Evolutionary conservation across 2,888 invertebrate species (phyloP).

Genomic region (Cosmorhoe ocellata): DNA sequence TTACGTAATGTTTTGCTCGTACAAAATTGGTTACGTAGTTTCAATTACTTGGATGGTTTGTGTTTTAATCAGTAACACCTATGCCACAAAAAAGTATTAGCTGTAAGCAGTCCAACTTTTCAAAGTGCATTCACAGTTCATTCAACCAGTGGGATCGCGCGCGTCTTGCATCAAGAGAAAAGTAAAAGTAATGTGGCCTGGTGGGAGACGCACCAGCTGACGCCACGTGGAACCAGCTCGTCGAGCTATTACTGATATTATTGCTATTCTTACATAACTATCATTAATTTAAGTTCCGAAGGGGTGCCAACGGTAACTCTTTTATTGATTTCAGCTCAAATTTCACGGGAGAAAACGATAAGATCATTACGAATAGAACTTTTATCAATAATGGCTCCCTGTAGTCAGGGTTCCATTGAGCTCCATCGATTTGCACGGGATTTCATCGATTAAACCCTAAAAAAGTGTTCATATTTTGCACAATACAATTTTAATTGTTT

Average conservation of each 20-base stretch:
- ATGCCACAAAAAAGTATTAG: no score
- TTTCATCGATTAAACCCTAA: constrained; percentile 48
- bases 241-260: constrained; percentile 25
- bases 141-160: constrained; percentile 31
- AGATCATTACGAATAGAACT: constrained; percentile 72
- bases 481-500: constrained; percentile 72
- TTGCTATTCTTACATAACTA: constrained; percentile 47
- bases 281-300: constrained; percentile 25
- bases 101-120: constrained; percentile 12
- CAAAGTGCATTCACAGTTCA: constrained; percentile 32
- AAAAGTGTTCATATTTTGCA: constrained; percentile 59
- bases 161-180: constrained; percentile 58
- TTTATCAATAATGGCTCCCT: constrained; percentile 60
- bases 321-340: constrained; percentile 48
- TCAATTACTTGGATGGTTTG: no score
- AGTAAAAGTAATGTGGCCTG: constrained; percentile 72
- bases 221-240: constrained; percentile 42
- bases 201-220: constrained; percentile 44
- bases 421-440: constrained; percentile 52
- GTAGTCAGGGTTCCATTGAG: constrained; percentile 43
- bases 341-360: constrained; percentile 63
- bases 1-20: no score
- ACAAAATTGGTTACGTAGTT: no score
- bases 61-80: no score
- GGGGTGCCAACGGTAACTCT: constrained; percentile 57